Evolutionary conservation across 2,888 invertebrate genomes (phyloP), one percentile per base, ranked within the genome.

Genomic region (Zelleria hepariella): DNA sequence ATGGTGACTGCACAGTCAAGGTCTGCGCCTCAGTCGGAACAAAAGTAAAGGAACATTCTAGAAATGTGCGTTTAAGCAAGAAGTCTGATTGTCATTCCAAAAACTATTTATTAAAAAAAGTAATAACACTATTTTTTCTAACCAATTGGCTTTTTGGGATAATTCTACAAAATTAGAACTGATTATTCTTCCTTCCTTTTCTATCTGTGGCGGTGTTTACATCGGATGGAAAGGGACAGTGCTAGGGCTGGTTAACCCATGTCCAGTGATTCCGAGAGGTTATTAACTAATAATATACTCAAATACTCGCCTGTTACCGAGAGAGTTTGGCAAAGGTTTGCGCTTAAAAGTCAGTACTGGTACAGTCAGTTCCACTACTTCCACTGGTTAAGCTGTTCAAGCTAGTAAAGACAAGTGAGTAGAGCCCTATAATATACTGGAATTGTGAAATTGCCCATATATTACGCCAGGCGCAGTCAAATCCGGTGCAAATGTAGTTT

Each of bases 71-170:
- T 54, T 60, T 62, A 63, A 69, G 74, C 66, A 70, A 71, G 73
- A 81, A 83, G 80, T 82, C 82, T 82, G 81, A 84, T 77, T 72
- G 75, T 80, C 80, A 80, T 82, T 83, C 82, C 82, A 78, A 77
- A 79, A 77, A 68, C 57, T 60, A 55, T 55, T 55, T 55, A 55
- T 55, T 32, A 59, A 55, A 32, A 56, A 55, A 52, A 42, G 23
- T 49, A 25, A 24, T 32, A 15, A 15, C 15, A 42, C n/a, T n/a
- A n/a, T n/a, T 42, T 42, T 42, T 42, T 42, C 32, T 42, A 42
- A 42, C 32, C 32, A 58, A 25, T 54, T 24, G 24, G 53, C 48
- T 5, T 55, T 55, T 55, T 21, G 55, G 32, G 21, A 55, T 32
- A 20, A 32, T 32, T 32, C 32, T 55, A 53, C 53, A 53, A 42